Evolutionary conservation across 2,888 invertebrate genomes (phyloP), one percentile per base, ranked within the genome.

Genomic region (Villa cingulata): DNA sequence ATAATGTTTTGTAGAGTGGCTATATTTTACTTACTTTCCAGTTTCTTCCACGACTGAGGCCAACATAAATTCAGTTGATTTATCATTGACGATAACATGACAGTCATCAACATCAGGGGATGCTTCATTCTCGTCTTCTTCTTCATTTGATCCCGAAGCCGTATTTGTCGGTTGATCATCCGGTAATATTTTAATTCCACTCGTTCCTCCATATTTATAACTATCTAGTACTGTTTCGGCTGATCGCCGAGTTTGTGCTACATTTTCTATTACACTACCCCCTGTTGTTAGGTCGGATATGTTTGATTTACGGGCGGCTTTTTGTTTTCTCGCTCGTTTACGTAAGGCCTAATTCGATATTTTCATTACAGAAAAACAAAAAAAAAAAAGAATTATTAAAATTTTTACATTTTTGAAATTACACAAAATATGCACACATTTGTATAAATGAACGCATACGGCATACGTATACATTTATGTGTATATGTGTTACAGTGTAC

Each of bases 51-150:
- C 81, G 49, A 90, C 89, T 4, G 91, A 88, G 32, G 89, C 86
- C 56, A 92, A 73, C 71, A 91, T 89, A 65, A 90, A 88, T 62
- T 90, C 90, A 2, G 89, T 86, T 55, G 88, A 88, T 70, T 85
- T 87, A 65, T 90, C 88, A 68, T 91, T 90, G 40, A 86, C 85
- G 63, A 90, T 89, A 59, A 89, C 83, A 68, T 86, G 85, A 60
- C 86, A 86, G 52, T 82, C 83, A 48, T 81, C 81, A 54, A 77
- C 65, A 56, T 81, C 81, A 41, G 73, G 75, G 38, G 78, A 78
- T 57, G 75, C 66, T 58, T 76, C 77, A 46, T 72, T 78, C 53
- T 79, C 79, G 55, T 84, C 84, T 54, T 86, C 86, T 53, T 88
- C 86, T 60, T 88, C 89, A 62, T 88, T 88, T 61, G 88, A 89